Evolutionary conservation across 2,797 vertebrate genomes (phyloP).

Genomic region (Rhyacichthys aspro): DNA sequence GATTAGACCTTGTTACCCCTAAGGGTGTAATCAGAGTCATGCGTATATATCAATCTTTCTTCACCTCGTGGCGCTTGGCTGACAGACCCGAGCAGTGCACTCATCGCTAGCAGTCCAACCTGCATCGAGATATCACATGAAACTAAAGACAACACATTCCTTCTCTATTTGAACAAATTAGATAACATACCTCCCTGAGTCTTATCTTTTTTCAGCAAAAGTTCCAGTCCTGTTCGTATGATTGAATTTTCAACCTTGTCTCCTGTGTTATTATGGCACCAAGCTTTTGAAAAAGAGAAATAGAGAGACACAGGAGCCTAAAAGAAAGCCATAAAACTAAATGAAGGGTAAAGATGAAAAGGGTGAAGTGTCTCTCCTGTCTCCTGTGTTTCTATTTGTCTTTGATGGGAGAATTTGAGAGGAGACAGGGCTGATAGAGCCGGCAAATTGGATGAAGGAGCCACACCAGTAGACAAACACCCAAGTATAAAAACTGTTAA

Average conservation of each 20-base stretch:
- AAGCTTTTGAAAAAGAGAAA: constrained; percentile 32
- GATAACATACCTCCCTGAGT: constrained; percentile 1
- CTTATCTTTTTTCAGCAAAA: constrained; percentile 6
- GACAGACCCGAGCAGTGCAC: constrained; percentile 8
- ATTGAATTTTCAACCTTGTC: constrained; percentile 21
- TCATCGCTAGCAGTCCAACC: constrained; percentile 8
- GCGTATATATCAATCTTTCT: constrained; percentile 35
- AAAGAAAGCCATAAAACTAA: constrained; percentile 67
- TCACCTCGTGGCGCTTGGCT: constrained; percentile 28
- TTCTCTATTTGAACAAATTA: neutral
- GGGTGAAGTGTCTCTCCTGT: constrained; percentile 42
- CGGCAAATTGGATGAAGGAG: constrained; percentile 32
- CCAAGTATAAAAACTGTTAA: constrained; percentile 15
- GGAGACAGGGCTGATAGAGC: constrained; percentile 18
- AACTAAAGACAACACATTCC: constrained; percentile 1
- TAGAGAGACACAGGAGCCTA: constrained; percentile 46
- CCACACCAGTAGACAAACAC: constrained; percentile 24
- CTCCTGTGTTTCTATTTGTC: constrained; percentile 42
- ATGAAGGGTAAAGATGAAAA: constrained; percentile 64
- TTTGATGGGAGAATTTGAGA: constrained; percentile 39
- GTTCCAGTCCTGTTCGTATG: neutral
- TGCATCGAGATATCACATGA: neutral
- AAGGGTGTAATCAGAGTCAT: constrained; percentile 35
- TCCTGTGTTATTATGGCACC: constrained; percentile 25
- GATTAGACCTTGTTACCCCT: constrained; percentile 23